A percentile compares a stretch with the other conserved stretches of the same genome.
These are phyloP conservation scores for Zygogramma bicolorata DNA, from an alignment of 2,888 invertebrate genomes.

Conservation along the genomic window DNA sequence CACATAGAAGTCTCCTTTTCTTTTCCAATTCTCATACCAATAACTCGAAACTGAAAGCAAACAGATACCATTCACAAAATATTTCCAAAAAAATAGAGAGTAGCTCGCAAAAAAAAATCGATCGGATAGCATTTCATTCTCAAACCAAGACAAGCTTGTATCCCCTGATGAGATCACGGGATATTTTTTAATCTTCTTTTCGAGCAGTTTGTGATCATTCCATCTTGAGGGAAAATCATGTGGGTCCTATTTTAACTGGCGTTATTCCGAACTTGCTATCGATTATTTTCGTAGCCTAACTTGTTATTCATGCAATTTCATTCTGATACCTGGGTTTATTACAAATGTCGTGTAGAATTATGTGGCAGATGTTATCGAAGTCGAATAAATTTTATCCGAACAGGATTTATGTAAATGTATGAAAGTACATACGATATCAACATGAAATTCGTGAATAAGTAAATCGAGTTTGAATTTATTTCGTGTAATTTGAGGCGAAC, in stretches of 20 bases:
- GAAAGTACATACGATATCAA: constrained; percentile 8
- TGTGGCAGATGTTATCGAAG: constrained; percentile 37
- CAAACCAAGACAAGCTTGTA: no score
- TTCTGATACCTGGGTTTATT: constrained; percentile 28
- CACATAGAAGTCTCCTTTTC: no score
- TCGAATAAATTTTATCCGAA: constrained; percentile 37
- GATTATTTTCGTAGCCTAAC: not conserved
- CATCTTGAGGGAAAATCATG: not conserved
- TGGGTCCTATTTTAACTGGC: not conserved
- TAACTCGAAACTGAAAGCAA: no score
- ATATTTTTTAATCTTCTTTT: not conserved
- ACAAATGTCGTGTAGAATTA: constrained; percentile 24
- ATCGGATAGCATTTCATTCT: no score
- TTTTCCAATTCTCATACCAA: no score
- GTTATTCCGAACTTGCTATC: not conserved
- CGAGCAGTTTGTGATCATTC: not conserved
- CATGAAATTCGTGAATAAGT: constrained; percentile 5
- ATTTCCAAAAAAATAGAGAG: no score
- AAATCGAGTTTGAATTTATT: not conserved
- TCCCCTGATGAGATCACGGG: no score
- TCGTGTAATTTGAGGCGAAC: not conserved
- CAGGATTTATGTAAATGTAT: constrained; percentile 37
- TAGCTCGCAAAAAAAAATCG: no score
- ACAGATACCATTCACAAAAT: no score
- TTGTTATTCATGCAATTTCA: constrained; percentile 20